Evolutionary conservation across 2,888 invertebrate genomes (phyloP), one percentile per base, ranked within the genome.

Genomic region (Notodonta ziczac): DNA sequence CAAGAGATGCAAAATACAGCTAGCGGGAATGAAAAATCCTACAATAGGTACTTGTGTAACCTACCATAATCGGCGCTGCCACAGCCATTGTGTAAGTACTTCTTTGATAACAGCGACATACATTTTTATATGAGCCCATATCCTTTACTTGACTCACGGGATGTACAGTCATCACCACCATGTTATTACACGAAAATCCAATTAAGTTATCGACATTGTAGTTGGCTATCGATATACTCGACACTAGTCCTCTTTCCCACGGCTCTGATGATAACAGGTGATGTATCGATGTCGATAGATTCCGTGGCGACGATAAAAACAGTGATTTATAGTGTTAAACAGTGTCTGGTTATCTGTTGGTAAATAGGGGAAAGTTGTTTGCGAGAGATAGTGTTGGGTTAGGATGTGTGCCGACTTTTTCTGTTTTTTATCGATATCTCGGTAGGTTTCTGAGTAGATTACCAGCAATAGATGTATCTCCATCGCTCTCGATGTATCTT

Each of bases 181-280:
- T 35, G 32, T 66, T 61, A 69, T 66, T 66, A 73, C 65, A 63
- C 69, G 24, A 24, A 65, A 65, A 60, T 67, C 60, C 65, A 66
- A 68, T 73, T 58, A 71, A 57, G 61, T 63, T 63, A 66, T 61
- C 57, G 50, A 65, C 66, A 55, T 24, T 57, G 39, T 13, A n/a
- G n/a, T 35, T 7, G 6, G 7, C 35, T 35, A 69, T 42, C 42
- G 42, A 42, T 4, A 42, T 42, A 69, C 61, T 46, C 24, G 67
- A 62, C 16, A 56, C 64, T 60, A 58, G 66, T 48, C 61, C 44
- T 39, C 48, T 66, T 81, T 81, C 81, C 76, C 81, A 82, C 80
- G 80, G 59, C 67, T 59, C 64, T 60, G 50, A 61, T 65, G 77
- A 78, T 80, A 80, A 73, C 70, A 72, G 61, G 66, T 75, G 75